Conservation (phyloP, 2,113 vertebrate genomes). For the Ceuthmochares aereus region DNA sequence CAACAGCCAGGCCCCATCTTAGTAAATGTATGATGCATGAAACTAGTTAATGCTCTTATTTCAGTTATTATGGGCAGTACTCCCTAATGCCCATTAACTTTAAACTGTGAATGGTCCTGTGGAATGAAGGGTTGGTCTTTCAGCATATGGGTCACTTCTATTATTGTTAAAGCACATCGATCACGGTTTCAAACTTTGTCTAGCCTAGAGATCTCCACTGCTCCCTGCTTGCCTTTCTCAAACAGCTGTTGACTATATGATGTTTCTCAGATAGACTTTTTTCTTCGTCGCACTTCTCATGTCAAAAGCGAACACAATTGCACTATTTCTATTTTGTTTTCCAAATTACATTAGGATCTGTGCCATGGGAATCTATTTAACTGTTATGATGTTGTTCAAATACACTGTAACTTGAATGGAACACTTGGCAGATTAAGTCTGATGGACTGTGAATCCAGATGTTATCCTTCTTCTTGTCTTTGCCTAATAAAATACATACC, state of each 20-base stretch:
- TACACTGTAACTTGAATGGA: not conserved
- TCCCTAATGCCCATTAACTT: not conserved
- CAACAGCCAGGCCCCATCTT: not conserved
- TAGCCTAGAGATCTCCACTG: not conserved
- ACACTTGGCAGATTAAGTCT: slow-evolving; percentile 1
- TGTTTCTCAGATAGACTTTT: not conserved
- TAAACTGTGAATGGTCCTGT: not conserved
- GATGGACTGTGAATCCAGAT: slow-evolving; percentile 43
- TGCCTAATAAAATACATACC: slow-evolving; percentile 31
- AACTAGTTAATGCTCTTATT: not conserved
- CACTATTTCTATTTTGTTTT: slow-evolving; percentile 9
- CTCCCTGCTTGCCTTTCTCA: not conserved
- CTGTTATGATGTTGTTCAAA: not conserved
- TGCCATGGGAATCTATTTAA: slow-evolving; percentile 4
- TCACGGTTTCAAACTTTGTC: not conserved
- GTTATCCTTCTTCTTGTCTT: slow-evolving; percentile 27
- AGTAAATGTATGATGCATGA: not conserved
- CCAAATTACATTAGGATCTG: not conserved
- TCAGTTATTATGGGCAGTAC: not conserved
- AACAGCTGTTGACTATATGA: not conserved
- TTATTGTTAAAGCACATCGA: not conserved
- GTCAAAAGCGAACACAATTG: not conserved
- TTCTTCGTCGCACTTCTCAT: not conserved
- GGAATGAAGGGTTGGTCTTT: not conserved
- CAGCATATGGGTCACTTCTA: not conserved